Conservation (phyloP, 2,888 invertebrate genomes). For the Galerucella nymphaeae region DNA sequence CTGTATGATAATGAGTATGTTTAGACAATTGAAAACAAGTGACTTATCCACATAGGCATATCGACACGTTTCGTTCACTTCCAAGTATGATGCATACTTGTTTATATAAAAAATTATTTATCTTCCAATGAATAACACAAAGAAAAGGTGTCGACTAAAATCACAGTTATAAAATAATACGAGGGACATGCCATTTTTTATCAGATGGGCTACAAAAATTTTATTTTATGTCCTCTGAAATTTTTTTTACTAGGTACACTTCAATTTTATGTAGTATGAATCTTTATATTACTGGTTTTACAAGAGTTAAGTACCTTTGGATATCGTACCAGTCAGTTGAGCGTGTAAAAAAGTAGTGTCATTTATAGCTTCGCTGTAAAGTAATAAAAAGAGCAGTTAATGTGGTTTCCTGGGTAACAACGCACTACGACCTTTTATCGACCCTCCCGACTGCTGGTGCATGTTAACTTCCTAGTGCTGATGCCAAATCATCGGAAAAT, state of each 20-base stretch:
- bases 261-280: too few relatives aligned
- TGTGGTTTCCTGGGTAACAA: constrained; percentile 47
- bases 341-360: background rate
- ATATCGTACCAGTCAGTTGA: background rate
- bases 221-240: too few relatives aligned
- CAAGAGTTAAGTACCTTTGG: too few relatives aligned
- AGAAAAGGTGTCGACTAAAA: background rate
- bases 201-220: too few relatives aligned
- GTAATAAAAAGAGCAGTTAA: constrained; percentile 5
- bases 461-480: constrained; percentile 22
- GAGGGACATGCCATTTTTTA: too few relatives aligned
- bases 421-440: constrained; percentile 46
- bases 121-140: background rate
- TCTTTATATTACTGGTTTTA: too few relatives aligned
- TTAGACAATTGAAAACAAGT: background rate
- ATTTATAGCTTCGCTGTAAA: background rate
- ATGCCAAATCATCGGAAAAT: constrained; percentile 28
- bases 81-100: background rate
- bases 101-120: background rate
- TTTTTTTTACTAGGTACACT: too few relatives aligned
- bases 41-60: background rate
- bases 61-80: background rate
- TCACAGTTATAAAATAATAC: background rate
- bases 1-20: too few relatives aligned
- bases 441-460: constrained; percentile 33